A percentile compares a stretch with the other conserved stretches of the same genome.
phyloP scores from a whole-genome alignment of 2,113 vertebrate genomes.

The Melospiza georgiana region DNA sequence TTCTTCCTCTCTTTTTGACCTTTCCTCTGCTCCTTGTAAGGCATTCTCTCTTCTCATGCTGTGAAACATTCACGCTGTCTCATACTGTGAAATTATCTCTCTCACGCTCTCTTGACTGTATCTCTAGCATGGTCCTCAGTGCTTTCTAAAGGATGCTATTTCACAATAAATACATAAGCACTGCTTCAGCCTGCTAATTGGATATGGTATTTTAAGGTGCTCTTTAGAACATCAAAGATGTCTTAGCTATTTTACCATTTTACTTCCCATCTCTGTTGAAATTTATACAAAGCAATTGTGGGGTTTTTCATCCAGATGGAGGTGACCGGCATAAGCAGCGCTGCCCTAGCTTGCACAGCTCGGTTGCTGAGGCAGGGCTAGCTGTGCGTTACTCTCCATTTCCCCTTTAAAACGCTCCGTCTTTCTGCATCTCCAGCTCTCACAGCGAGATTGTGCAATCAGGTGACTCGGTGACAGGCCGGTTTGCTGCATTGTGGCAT shows the following conservation, averaged over 20 bases:
- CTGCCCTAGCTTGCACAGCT: neutral
- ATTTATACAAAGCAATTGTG: neutral
- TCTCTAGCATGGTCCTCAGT: neutral
- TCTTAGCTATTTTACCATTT: neutral
- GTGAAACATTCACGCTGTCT: conserved; percentile 29
- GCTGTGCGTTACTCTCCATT: conserved; percentile 4
- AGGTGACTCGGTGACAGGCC: conserved; percentile 50
- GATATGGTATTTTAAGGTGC: neutral
- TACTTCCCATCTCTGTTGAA: neutral
- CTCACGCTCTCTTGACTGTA: neutral
- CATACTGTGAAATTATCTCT: conserved; percentile 38
- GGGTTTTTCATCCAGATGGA: neutral
- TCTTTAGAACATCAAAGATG: neutral
- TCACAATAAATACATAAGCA: conserved; percentile 9
- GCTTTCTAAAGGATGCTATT: neutral
- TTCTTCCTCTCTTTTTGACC: conserved; percentile 30
- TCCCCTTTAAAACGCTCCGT: conserved; percentile 65
- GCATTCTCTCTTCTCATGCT: neutral
- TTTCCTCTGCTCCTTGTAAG: conserved; percentile 20
- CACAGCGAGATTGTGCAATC: conserved; percentile 15
- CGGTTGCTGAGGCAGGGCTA: neutral
- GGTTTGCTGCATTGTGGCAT: conserved; percentile 59
- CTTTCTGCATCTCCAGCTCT: conserved; percentile 9
- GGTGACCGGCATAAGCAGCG: neutral
- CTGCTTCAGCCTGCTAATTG: neutral